phyloP scores from a whole-genome alignment of 1,140 invertebrate genomes.

The Arion vulgaris region DNA sequence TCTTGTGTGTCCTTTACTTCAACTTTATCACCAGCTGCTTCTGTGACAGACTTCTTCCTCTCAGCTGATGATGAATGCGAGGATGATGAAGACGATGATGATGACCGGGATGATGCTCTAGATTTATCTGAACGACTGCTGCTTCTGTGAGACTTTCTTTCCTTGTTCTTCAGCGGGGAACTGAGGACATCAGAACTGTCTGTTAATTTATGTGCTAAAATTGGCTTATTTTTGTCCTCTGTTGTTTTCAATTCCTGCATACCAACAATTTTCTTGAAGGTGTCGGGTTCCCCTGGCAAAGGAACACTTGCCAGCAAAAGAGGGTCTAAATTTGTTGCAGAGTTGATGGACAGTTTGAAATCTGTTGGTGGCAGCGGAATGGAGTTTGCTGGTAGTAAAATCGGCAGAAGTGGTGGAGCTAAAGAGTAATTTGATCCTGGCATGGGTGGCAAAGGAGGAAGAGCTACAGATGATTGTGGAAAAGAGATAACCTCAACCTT shows the following conservation, averaged over 20 bases:
- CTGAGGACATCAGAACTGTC: background rate
- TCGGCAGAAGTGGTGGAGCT: background rate
- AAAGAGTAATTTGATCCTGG: background rate
- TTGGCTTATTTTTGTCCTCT: background rate
- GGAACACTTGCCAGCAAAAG: conserved; percentile 15
- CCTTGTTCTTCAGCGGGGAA: background rate
- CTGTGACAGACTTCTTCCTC: conserved; percentile 18
- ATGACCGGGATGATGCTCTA: conserved; percentile 15
- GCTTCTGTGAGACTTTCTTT: conserved; percentile 23
- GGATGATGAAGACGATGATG: conserved; percentile 27
- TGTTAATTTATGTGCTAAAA: background rate
- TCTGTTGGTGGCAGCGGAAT: conserved; percentile 16
- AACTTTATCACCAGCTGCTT: conserved; percentile 5
- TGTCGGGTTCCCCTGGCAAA: background rate
- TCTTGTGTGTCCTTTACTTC: background rate
- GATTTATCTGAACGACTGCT: conserved; percentile 29
- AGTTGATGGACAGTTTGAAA: background rate
- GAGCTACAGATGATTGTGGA: background rate
- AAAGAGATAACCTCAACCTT: conserved; percentile 3
- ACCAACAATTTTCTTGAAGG: background rate
- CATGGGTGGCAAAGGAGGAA: background rate
- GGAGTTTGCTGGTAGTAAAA: background rate
- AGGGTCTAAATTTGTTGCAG: background rate
- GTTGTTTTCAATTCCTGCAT: background rate
- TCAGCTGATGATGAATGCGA: conserved; percentile 5